phyloP scores from a whole-genome alignment of 2,888 invertebrate species.

The Anticlea derivata region DNA sequence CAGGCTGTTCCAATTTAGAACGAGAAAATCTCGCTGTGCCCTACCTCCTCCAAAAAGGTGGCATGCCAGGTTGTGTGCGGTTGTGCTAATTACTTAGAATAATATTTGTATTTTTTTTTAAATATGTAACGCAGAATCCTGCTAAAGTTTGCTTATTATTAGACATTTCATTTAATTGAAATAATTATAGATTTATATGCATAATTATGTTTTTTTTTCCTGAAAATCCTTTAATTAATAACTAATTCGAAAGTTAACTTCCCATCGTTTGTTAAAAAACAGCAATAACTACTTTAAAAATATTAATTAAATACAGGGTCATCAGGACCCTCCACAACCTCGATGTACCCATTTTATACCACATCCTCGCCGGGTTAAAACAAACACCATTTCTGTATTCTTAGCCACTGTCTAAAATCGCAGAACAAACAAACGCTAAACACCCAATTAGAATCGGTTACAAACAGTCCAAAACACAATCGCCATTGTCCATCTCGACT shows the following conservation, averaged over 20 bases:
- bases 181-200: too few relatives aligned
- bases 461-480: slow-evolving; percentile 37
- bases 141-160: too few relatives aligned
- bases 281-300: neutral
- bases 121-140: too few relatives aligned
- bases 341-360: neutral
- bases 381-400: neutral
- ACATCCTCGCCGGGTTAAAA: too few relatives aligned
- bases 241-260: neutral
- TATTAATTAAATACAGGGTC: neutral
- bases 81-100: too few relatives aligned
- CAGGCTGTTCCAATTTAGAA: too few relatives aligned
- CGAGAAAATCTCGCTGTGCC: too few relatives aligned
- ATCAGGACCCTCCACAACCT: neutral
- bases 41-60: too few relatives aligned
- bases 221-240: too few relatives aligned
- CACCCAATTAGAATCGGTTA: slow-evolving; percentile 38
- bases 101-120: too few relatives aligned
- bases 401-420: slow-evolving; percentile 3
- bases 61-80: slow-evolving; percentile 12
- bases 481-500: slow-evolving; percentile 35
- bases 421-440: slow-evolving; percentile 31
- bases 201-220: too few relatives aligned
- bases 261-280: neutral
- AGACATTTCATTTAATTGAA: too few relatives aligned